Base-by-base conservation (phyloP, 2,797 vertebrate species). In the Arrhamphus sclerolepis region DNA sequence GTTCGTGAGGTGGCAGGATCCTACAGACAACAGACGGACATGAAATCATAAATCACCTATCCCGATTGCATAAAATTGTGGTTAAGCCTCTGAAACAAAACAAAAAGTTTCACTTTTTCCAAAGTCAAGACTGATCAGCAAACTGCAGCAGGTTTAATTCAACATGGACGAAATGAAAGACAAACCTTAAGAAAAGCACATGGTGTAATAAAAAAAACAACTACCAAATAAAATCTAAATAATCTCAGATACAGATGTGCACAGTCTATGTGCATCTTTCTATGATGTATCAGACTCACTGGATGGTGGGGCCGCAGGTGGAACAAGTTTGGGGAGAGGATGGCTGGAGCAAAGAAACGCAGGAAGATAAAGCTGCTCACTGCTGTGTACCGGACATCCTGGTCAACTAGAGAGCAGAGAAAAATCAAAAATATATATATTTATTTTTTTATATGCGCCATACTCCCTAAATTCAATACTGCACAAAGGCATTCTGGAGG, bases 361-460 rank as follows among this genome's bases (percentile, higher is more conserved):
- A 99, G 91, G 89, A 99, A 99, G 87, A 99, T 98, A 82, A 99
- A 99, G 78, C 97, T 97, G 90, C 98, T 99, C 72, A 99, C 98
- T 4, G 98, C 98, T 2, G 97, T 98, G 86, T 97, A 99, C 79
- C 96, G 90, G 52, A 99, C 97, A 29, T 99, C 98, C 70, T 92
- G 93, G 87, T 98, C 98, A 19, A 93, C 97, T 98, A 82, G n/a
- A 68, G 46, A 66, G 28, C 1, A 55, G 7, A 42, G 40, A 60
- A 47, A 20, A 47, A 20, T 20, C 2, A 41, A 44, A 50, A 56
- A 42, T 9, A 57, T n/a, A n/a, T n/a, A n/a, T n/a, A 3, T 5
- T 18, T 29, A 2, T 7, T 22, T 21, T 47, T 24, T 47, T 2
- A 47, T 26, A 24, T 19, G 16, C 2, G 2, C 22, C 8, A 49